Evolutionary conservation across 2,888 invertebrate species (phyloP), one percentile per base, ranked within the genome.

Genomic region (Rapana venosa): DNA sequence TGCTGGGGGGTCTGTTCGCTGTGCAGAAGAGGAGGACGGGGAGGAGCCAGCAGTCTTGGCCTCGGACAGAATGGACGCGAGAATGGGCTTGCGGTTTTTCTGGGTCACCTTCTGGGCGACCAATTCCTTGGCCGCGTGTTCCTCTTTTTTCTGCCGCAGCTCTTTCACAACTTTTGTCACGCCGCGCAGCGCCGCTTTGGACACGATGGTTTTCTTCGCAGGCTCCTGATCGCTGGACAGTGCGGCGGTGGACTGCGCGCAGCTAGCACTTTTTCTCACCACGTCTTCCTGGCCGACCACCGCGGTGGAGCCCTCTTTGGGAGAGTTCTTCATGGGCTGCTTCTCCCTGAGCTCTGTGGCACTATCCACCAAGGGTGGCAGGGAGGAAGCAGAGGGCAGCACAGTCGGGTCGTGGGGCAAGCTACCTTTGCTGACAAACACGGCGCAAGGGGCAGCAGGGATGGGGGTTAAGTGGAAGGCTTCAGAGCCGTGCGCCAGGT

Each of bases 361-460:
- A 26, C 77, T 90, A 13, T 90, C 87, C 22, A 26, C 47, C 36
- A 47, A 4, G 47, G 22, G 32, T 2, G 32, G 8, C 22, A 32
- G 79, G 8, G 79, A 79, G 32, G 79, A 35, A 1, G 79, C 1
- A 17, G 30, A 15, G 11, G 35, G 36, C 47, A 47, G 11, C 4
- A 22, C 22, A 2, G 47, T 5, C 26, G 15, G 81, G 13, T 79
- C 47, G 26, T 36, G 5, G 11, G 81, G 81, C 26, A 83, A 22
- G 26, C 36, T 15, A 11, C 66, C 86, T 22, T 22, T 87, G 84
- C 87, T 90, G n/a, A 94, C 92, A 87, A 89, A 90, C 17, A 94
- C 92, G n/a, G 95, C 94, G 92, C 93, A 93, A 20, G 91, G 88
- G 87, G 93, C 94, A 85, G 93, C 90, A 11, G 93, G 90, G 87